Base-by-base conservation (phyloP, 2,113 vertebrate species). In the Vireo altiloquus region DNA sequence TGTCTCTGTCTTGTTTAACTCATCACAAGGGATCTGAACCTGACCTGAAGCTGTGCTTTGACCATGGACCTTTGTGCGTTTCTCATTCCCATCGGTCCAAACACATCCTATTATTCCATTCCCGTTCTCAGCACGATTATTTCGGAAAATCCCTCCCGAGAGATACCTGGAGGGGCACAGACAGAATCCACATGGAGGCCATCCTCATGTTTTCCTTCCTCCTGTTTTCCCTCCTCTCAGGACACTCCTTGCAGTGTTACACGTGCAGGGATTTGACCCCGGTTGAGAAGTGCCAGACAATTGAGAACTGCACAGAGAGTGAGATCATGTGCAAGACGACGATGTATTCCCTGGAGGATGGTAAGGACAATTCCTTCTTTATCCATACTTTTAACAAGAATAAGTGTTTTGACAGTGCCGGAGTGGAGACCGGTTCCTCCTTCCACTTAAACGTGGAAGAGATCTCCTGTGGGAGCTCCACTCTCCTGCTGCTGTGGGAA, bases 251-350 rank as follows among this genome's bases (percentile, higher is more conserved):
- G 86, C 27, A 33, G 19, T 96, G 96, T 28, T 97, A 94, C 60
- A 56, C 71, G 1, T 97, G 96, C 72, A 31, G 1, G 19, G 69
- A 89, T 1, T 28, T 40, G 59, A 82, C 53, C 0, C 0, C 22
- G 4, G 13, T 8, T 4, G n/a, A 70, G 4, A n/a, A 86, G 18
- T 97, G 96, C 33, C 3, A 3, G 56, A 75, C 3, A 1, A 13
- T 96, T 30, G 82, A 64, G 56, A 94, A 77, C 25, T 97, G 96
- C 56, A 35, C 10, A 1, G 7, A 5, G 28, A 5, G 24, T 2
- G 92, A 96, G 50, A 57, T 14, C n/a, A 90, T 96, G 42, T 97
- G 96, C 94, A 96, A 97, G 90, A 96, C 94, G 1, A 95, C 93
- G 0, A 71, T 90, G 64, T 96, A 97, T 68, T 97, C 96, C 37